Percentiles rank a stretch among this genome's conserved stretches.
Evolutionary conservation across 1,140 invertebrate genomes (phyloP).

Genomic region (Oscheius sp.): DNA sequence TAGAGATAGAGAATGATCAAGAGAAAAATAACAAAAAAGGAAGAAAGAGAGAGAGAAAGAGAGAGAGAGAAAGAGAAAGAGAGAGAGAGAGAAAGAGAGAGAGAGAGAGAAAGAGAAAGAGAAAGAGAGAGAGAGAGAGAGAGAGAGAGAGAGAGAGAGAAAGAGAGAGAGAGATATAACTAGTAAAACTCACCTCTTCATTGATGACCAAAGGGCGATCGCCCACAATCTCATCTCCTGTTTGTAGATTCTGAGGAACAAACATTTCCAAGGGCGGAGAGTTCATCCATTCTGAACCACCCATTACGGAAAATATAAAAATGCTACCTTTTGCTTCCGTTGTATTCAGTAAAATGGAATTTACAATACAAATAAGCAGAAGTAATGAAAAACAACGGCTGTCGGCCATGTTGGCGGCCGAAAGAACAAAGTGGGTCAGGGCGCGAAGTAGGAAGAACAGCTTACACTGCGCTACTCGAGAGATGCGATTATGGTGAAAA

Average conservation of each 20-base stretch:
- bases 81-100: no score
- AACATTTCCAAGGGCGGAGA: neutral
- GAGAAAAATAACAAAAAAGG: neutral
- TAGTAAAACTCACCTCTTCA: neutral
- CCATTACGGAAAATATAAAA: neutral
- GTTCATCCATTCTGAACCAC: neutral
- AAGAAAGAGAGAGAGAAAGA: no score
- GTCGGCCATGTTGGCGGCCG: neutral
- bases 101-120: no score
- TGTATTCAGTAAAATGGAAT: neutral
- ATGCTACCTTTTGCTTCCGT: neutral
- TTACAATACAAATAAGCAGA: neutral
- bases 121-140: no score
- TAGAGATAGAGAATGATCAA: no score
- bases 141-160: no score
- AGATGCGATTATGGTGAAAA: no score
- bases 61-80: no score
- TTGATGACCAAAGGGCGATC: neutral
- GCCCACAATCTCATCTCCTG: neutral
- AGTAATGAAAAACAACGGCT: neutral
- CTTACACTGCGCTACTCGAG: no score
- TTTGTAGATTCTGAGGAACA: neutral
- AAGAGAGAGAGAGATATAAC: no score
- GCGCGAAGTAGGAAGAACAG: neutral
- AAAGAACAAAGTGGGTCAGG: neutral